These are phyloP conservation scores for Anastrepha obliqua DNA, from an alignment of 1,140 invertebrate genomes.

Conservation along the genomic window DNA sequence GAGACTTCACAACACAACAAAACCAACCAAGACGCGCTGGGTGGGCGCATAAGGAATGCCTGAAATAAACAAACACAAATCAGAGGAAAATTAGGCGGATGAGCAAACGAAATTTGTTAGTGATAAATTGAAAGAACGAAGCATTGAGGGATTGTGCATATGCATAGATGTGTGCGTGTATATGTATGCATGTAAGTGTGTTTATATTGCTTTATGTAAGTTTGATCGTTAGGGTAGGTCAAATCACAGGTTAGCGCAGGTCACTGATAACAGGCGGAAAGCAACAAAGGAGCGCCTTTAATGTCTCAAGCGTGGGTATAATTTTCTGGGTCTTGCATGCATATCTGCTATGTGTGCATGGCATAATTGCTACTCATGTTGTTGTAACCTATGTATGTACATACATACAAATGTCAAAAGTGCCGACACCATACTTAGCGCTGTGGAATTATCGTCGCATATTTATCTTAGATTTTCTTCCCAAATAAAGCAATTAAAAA, in stretches of 20 bases:
- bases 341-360: neutral
- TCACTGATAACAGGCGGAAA: neutral
- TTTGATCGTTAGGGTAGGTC: neutral
- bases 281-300: neutral
- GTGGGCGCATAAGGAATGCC: conserved; percentile 1
- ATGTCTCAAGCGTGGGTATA: neutral
- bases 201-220: neutral
- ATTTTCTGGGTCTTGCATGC: neutral
- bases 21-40: neutral
- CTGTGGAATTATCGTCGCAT: neutral
- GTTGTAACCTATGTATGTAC: neutral
- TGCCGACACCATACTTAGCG: neutral
- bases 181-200: neutral
- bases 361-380: neutral
- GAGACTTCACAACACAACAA: neutral
- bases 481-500: conserved; percentile 12
- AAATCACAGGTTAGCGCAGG: neutral
- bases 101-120: neutral
- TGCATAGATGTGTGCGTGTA: neutral
- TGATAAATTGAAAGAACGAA: neutral
- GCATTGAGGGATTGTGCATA: neutral
- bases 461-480: neutral
- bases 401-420: neutral
- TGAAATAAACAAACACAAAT: conserved; percentile 8
- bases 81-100: neutral